These are phyloP conservation scores for Pseudachorutes palmiensis DNA, from an alignment of 1,140 invertebrate species.

Conservation along the genomic window DNA sequence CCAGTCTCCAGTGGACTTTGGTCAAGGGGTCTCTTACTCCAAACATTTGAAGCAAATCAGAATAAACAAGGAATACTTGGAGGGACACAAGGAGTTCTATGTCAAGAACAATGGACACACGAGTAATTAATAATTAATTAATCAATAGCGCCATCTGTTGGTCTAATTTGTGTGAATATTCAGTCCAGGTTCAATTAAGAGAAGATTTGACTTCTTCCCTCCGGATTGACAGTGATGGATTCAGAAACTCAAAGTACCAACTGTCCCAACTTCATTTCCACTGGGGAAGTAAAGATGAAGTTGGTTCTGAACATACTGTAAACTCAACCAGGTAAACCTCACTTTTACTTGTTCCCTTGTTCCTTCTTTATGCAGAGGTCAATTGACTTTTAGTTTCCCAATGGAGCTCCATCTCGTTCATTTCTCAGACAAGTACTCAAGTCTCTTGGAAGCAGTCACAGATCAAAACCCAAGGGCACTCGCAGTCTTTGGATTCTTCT, in stretches of 20 bases:
- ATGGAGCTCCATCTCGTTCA: slow-evolving; percentile 48
- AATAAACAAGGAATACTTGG: slow-evolving; percentile 39
- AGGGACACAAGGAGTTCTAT: slow-evolving; percentile 28
- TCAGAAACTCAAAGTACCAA: slow-evolving; percentile 42
- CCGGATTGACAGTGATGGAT: slow-evolving; percentile 40
- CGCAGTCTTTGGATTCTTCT: slow-evolving; percentile 48
- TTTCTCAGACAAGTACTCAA: slow-evolving; percentile 45
- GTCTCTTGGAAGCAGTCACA: slow-evolving; percentile 42
- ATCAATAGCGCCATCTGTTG: not conserved
- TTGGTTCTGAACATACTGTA: slow-evolving; percentile 51
- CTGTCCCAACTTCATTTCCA: slow-evolving; percentile 51
- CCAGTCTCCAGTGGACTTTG: slow-evolving; percentile 40
- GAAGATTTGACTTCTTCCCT: slow-evolving; percentile 31
- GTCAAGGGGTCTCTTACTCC: not conserved
- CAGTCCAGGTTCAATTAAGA: slow-evolving; percentile 34
- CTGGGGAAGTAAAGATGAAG: slow-evolving; percentile 45
- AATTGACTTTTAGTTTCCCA: slow-evolving; percentile 21
- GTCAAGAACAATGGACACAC: slow-evolving; percentile 44
- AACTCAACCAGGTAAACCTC: slow-evolving; percentile 44
- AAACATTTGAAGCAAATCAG: slow-evolving; percentile 25
- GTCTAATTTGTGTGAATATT: slow-evolving; percentile 2
- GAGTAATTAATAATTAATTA: slow-evolving; percentile 31
- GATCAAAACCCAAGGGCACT: slow-evolving; percentile 45
- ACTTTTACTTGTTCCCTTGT: too few relatives aligned
- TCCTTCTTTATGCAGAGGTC: too few relatives aligned